These are phyloP conservation scores for Lerista edwardsae DNA, from an alignment of 2,797 vertebrate species.

Conservation along the genomic window DNA sequence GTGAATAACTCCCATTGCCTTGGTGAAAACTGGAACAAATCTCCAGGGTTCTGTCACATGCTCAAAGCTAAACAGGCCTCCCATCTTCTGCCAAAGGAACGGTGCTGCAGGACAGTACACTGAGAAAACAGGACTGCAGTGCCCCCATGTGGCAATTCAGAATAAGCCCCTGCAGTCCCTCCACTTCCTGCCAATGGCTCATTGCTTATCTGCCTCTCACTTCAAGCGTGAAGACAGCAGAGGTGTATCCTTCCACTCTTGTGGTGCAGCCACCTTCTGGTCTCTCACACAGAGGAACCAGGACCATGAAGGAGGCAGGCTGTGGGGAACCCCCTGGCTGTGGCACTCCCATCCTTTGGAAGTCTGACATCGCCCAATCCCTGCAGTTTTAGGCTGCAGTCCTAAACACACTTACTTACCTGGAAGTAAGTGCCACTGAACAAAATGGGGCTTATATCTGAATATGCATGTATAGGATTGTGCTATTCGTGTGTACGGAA, in stretches of 20 bases:
- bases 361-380: neutral
- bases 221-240: too few species aligned
- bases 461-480: too few species aligned
- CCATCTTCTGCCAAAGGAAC: too few species aligned
- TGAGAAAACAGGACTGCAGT: neutral
- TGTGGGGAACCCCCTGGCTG: neutral
- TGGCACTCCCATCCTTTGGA: accelerated
- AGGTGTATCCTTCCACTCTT: neutral
- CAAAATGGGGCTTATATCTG: too few species aligned
- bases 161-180: neutral
- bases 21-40: neutral
- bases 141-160: conserved; percentile 1
- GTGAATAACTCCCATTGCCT: neutral
- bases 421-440: too few species aligned
- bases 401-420: too few species aligned
- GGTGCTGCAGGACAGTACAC: too few species aligned
- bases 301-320: neutral
- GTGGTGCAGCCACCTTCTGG: neutral
- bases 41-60: too few species aligned
- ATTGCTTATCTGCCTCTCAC: neutral
- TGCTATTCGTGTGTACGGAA: neutral
- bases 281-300: too few species aligned
- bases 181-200: neutral
- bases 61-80: neutral
- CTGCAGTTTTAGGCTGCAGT: too few species aligned